These are phyloP conservation scores for Camelus dromedarius DNA, from an alignment of 2,113 vertebrate species.

Conservation along the genomic window DNA sequence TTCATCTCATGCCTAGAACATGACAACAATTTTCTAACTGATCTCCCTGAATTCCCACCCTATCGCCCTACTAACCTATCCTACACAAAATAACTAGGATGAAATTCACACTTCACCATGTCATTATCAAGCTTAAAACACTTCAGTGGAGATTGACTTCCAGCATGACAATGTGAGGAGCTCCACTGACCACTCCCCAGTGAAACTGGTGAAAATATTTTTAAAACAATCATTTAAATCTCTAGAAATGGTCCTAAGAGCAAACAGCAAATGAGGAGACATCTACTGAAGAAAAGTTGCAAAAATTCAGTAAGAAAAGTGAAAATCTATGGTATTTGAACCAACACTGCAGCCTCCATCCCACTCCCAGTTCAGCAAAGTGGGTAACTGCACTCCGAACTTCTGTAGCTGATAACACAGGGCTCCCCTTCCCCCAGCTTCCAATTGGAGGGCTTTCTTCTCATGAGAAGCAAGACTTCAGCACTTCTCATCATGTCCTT, in stretches of 20 bases:
- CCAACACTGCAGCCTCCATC: neutral
- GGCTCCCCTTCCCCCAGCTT: neutral
- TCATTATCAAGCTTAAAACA: constrained; percentile 38
- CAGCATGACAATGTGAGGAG: neutral
- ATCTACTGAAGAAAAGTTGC: constrained; percentile 15
- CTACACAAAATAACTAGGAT: constrained; percentile 3
- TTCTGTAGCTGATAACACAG: neutral
- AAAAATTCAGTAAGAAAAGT: neutral
- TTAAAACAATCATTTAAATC: neutral
- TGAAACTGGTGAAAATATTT: neutral
- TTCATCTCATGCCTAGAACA: neutral
- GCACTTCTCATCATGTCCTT: neutral
- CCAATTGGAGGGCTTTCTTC: neutral
- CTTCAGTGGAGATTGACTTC: neutral
- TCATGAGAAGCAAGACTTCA: neutral
- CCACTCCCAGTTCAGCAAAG: neutral
- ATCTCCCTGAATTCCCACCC: neutral
- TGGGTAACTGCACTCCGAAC: neutral
- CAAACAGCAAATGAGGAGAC: neutral
- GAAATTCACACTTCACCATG: constrained; percentile 5
- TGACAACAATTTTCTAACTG: neutral
- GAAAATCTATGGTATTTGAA: neutral
- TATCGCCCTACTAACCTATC: neutral
- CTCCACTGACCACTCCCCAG: neutral
- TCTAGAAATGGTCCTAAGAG: neutral